Evolutionary conservation across 2,113 vertebrate species (phyloP).

Genomic region (Oreotrochilus melanogaster): DNA sequence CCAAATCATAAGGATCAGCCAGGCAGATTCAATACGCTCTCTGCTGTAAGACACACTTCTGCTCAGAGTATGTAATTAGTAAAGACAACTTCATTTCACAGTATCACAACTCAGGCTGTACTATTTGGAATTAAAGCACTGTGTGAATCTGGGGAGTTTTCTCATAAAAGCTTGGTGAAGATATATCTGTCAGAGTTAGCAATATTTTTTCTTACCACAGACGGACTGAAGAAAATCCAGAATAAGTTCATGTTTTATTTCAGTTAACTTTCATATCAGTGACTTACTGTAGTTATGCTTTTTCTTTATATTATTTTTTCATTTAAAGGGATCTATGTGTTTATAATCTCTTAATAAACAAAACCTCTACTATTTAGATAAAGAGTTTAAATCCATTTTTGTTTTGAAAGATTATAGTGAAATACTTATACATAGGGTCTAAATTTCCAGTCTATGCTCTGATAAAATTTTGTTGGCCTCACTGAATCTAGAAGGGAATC

Average conservation of each 20-base stretch:
- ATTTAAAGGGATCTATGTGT: neutral
- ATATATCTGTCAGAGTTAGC: slow-evolving; percentile 38
- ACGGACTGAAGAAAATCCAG: neutral
- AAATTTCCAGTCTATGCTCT: neutral
- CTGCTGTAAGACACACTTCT: slow-evolving; percentile 50
- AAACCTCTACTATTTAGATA: neutral
- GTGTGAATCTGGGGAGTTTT: slow-evolving; percentile 33
- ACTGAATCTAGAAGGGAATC: neutral
- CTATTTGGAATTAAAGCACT: slow-evolving; percentile 45
- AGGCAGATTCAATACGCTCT: slow-evolving; percentile 83
- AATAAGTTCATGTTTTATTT: neutral
- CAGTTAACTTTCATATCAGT: neutral
- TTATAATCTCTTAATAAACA: slow-evolving; percentile 1
- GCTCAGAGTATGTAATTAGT: slow-evolving; percentile 71
- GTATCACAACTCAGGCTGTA: slow-evolving; percentile 35
- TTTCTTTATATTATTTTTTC: neutral
- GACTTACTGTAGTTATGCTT: neutral
- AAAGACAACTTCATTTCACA: slow-evolving; percentile 75
- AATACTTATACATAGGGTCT: neutral
- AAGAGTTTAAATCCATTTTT: slow-evolving; percentile 20
- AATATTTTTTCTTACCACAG: neutral
- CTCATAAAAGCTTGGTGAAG: slow-evolving; percentile 36
- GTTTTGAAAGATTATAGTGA: neutral
- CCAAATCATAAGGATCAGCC: slow-evolving; percentile 75
- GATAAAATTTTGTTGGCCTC: neutral